Percentiles rank a stretch among this genome's conserved stretches.
Evolutionary conservation across 2,797 vertebrate genomes (phyloP).

Genomic region (Florisuga fusca): DNA sequence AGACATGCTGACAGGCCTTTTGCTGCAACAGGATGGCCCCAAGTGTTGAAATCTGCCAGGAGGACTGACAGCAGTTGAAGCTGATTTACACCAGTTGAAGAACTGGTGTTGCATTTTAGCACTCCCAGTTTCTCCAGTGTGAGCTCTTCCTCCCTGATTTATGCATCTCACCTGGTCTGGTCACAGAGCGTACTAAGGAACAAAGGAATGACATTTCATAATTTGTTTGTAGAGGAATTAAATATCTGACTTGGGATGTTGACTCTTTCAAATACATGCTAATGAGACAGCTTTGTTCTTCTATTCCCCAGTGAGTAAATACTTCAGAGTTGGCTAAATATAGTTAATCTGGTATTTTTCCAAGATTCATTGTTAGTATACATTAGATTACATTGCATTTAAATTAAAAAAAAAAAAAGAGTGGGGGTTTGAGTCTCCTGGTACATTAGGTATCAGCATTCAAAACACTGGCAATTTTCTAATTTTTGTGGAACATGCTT

Average conservation of each 20-base stretch:
- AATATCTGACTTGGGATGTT: slow-evolving; percentile 35
- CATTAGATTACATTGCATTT: not conserved
- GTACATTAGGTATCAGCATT: not conserved
- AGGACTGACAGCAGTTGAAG: slow-evolving; percentile 26
- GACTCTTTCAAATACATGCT: slow-evolving; percentile 59
- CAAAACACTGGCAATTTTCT: slow-evolving; percentile 17
- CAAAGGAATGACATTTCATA: slow-evolving; percentile 66
- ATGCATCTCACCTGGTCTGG: slow-evolving; percentile 2
- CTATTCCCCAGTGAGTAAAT: not conserved
- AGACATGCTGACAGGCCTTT: slow-evolving; percentile 44
- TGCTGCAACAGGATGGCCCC: not conserved
- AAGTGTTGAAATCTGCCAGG: not conserved
- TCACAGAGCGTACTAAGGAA: not conserved
- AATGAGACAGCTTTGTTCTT: slow-evolving; percentile 56
- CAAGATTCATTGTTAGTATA: not conserved
- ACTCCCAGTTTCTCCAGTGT: slow-evolving; percentile 31
- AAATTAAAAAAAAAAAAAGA: not conserved
- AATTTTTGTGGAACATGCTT: slow-evolving; percentile 14
- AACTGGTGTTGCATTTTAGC: slow-evolving; percentile 15
- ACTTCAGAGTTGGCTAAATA: slow-evolving; percentile 40
- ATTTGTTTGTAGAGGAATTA: slow-evolving; percentile 61
- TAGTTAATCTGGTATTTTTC: slow-evolving; percentile 43
- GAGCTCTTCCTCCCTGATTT: slow-evolving; percentile 58
- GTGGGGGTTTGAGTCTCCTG: not conserved
- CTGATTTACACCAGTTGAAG: slow-evolving; percentile 42